Evolutionary conservation across 2,888 invertebrate species (phyloP), one percentile per base, ranked within the genome.

Genomic region (Bugulina stolonifera): DNA sequence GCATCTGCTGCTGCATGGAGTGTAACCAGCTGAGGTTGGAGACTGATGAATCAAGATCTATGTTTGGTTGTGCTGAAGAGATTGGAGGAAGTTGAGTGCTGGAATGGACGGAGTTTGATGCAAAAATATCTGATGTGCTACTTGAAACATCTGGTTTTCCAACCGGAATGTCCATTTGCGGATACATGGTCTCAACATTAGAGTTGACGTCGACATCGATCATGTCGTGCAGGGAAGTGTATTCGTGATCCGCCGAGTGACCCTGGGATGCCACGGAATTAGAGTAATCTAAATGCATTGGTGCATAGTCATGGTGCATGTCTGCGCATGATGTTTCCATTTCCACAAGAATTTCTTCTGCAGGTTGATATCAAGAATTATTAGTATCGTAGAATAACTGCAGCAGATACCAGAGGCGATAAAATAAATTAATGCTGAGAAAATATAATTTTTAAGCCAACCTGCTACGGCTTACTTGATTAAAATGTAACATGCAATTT

Each of bases 181-280:
- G 64, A 64, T 64, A 64, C 27, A 64, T 14, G 14, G 64, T 32
- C 3, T 91, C 93, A 78, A 92, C 91, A 85, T 93, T 93, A 76
- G 90, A 89, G 82, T 92, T 91, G 75, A 94, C 92, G 82, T 93
- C 94, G 84, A 92, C 90, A 81, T 93, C 93, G 76, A 94, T 88
- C 91, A 93, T 92, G 81, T 94, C 93, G 84, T 93, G 92, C 80
- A 93, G 89, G 71, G 92, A 76, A 18, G 77, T 35, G 58, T 71
- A 73, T 35, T 72, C 76, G 25, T 69, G 64, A 27, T 71, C 71
- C 3, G 73, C 76, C 3, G 43, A 10, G 43, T 43, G 43, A 43
- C 64, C 64, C 25, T 10, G 10, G 5, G 10, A 5, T 10, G 43
- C 5, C 5, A 10, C 10, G 18, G 43, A 43, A 43, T 43, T 5